Percentiles rank a stretch among this genome's conserved stretches.
These are phyloP conservation scores for Odontomyia ornata DNA, from an alignment of 2,888 invertebrate species.

Conservation along the genomic window DNA sequence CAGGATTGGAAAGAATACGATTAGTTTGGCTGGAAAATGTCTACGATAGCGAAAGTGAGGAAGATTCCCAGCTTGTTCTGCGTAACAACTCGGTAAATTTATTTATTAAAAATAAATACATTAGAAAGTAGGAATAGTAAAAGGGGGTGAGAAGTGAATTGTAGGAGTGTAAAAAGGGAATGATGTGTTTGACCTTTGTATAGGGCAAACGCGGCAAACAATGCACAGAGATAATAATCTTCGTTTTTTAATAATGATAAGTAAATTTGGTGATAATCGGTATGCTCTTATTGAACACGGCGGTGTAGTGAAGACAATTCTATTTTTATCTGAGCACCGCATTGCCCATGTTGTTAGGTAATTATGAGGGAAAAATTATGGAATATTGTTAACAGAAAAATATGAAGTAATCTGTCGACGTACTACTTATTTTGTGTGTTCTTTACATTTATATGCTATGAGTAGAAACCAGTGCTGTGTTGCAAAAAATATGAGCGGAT, in stretches of 20 bases:
- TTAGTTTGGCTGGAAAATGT: background rate
- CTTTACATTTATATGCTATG: too few species aligned
- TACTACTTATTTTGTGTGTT: too few species aligned
- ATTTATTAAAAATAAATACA: background rate
- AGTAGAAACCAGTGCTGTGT: too few species aligned
- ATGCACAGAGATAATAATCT: background rate
- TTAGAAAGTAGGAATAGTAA: background rate
- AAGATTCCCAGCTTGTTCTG: constrained; percentile 22
- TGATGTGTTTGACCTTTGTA: constrained; percentile 25
- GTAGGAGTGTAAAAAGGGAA: background rate
- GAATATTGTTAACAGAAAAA: too few species aligned
- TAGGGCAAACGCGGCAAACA: constrained; percentile 29
- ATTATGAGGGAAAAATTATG: background rate
- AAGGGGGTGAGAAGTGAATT: background rate
- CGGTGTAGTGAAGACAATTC: background rate
- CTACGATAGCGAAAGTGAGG: constrained; percentile 32
- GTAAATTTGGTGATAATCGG: background rate
- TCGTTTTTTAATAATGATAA: background rate
- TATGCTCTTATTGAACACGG: background rate
- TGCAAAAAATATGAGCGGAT: too few species aligned
- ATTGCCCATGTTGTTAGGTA: background rate
- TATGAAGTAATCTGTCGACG: too few species aligned
- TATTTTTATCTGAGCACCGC: background rate
- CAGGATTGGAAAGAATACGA: background rate
- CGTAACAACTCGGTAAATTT: constrained; percentile 29